phyloP scores from a whole-genome alignment of 2,888 invertebrate species.

The Phasia obesa region DNA sequence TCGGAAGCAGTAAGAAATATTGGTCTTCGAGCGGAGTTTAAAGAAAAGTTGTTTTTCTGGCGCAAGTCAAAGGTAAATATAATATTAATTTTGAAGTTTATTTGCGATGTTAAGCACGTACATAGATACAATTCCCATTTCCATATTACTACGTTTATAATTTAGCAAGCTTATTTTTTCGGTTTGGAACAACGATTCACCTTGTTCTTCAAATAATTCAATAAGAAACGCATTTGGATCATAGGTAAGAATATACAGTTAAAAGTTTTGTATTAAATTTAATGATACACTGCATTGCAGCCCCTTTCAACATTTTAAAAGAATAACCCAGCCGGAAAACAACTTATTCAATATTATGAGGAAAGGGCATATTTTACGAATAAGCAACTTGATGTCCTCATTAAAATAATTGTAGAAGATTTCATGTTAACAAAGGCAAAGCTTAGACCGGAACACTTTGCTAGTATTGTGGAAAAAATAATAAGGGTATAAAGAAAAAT shows the following conservation, averaged over 20 bases:
- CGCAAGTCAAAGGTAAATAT: constrained; percentile 49
- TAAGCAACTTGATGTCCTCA: constrained; percentile 55
- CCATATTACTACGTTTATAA: constrained; percentile 56
- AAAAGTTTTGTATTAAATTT: constrained; percentile 58
- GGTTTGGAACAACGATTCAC: constrained; percentile 60
- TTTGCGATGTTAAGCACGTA: constrained; percentile 53
- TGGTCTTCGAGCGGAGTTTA: constrained; percentile 61
- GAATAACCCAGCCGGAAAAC: constrained; percentile 57
- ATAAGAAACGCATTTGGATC: constrained; percentile 58
- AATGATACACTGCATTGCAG: constrained; percentile 61
- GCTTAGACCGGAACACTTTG: too few relatives aligned
- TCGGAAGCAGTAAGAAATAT: constrained; percentile 60
- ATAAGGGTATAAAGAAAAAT: too few relatives aligned
- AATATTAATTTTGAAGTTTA: constrained; percentile 46
- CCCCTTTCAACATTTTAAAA: constrained; percentile 57
- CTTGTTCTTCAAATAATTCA: constrained; percentile 65
- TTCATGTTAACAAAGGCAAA: constrained; percentile 60
- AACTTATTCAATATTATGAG: constrained; percentile 60
- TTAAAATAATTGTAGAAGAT: constrained; percentile 57
- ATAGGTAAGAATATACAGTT: constrained; percentile 56
- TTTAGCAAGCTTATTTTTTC: constrained; percentile 42
- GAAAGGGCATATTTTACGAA: constrained; percentile 54
- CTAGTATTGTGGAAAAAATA: too few relatives aligned
- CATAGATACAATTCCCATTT: constrained; percentile 50
- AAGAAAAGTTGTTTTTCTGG: constrained; percentile 51